These are phyloP conservation scores for Ostrea denselamellosa DNA, from an alignment of 1,140 invertebrate genomes.

Conservation along the genomic window DNA sequence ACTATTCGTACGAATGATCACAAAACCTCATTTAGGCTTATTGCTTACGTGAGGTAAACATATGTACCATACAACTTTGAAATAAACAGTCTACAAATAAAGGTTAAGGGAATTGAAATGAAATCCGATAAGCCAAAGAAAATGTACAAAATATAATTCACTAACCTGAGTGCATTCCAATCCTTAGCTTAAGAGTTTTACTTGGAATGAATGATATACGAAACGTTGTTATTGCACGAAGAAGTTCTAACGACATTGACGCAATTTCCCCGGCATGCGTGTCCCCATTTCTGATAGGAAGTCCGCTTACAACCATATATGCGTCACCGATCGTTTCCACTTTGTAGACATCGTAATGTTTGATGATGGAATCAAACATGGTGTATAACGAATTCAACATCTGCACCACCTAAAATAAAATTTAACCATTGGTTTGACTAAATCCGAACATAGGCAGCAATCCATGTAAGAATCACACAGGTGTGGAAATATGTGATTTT, in stretches of 20 bases:
- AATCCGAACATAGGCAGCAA: no score
- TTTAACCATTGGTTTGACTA: no score
- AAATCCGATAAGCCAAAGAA: neutral
- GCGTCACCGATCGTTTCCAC: conserved; percentile 74
- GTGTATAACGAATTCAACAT: conserved; percentile 76
- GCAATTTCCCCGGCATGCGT: conserved; percentile 94
- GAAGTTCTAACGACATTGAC: conserved; percentile 91
- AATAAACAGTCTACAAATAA: no score
- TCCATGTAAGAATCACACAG: no score
- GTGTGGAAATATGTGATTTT: no score
- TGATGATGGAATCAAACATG: conserved; percentile 74
- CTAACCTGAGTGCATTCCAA: conserved; percentile 94
- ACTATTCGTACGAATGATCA: no score
- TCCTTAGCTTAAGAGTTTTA: conserved; percentile 90
- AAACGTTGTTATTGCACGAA: conserved; percentile 90
- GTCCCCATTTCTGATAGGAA: conserved; percentile 93
- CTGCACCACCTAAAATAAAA: conserved; percentile 80
- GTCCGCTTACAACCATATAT: conserved; percentile 81
- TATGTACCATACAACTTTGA: no score
- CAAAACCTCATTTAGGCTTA: no score
- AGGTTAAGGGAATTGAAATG: no score
- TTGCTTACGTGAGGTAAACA: no score
- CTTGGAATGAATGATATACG: conserved; percentile 90
- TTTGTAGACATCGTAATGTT: conserved; percentile 77
- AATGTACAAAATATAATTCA: conserved; percentile 13